Conservation (phyloP, 64 coral and sea anemone genomes). For the Trachythela sp. region DNA sequence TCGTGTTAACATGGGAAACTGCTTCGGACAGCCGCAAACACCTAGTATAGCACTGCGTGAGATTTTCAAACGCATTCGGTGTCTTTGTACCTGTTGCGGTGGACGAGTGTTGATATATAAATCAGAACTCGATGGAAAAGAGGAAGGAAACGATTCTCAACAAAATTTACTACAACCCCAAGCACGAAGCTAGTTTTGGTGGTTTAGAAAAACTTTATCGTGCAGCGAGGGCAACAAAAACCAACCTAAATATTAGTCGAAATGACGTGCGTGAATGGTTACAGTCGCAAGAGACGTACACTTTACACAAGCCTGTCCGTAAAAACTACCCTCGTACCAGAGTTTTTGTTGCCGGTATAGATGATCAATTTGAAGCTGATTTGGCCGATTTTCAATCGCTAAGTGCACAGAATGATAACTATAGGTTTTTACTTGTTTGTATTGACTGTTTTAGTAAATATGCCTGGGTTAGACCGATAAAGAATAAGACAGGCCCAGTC, state of each 20-base stretch:
- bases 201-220: no score
- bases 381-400: neutral
- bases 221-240: no score
- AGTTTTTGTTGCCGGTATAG: no score
- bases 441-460: constrained; percentile 9
- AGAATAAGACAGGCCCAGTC: neutral
- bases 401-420: neutral
- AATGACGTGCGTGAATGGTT: no score
- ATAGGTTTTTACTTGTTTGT: constrained; percentile 1
- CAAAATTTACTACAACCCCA: neutral
- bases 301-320: no score
- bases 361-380: constrained; percentile 2
- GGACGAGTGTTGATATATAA: no score
- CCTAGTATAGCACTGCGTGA: neutral
- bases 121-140: neutral
- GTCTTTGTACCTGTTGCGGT: neutral
- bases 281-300: no score
- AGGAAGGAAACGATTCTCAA: neutral
- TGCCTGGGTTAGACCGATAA: neutral
- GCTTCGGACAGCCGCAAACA: neutral
- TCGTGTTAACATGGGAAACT: neutral
- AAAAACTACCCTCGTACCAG: no score
- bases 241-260: no score
- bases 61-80: neutral
- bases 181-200: neutral